A percentile compares a stretch with the other conserved stretches of the same genome.
Conservation (phyloP, 2,797 vertebrate species). For the Lerista edwardsae region DNA sequence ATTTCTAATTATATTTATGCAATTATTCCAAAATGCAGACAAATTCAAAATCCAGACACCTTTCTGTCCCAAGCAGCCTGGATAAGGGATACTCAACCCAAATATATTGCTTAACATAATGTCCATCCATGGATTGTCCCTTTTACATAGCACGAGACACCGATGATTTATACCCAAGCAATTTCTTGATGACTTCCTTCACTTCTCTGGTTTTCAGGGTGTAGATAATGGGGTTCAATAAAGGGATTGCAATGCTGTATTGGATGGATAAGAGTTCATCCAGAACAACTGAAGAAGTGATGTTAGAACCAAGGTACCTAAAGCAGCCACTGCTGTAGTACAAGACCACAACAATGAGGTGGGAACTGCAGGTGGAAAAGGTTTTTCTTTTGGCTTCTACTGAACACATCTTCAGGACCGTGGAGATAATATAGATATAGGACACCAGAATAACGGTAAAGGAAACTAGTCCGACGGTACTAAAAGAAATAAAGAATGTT, state of each 20-base stretch:
- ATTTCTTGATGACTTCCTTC: background rate
- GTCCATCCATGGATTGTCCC: too few species aligned
- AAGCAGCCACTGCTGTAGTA: too few species aligned
- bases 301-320: background rate
- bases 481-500: background rate
- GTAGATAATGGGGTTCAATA: background rate
- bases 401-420: background rate
- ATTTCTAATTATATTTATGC: too few species aligned
- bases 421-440: background rate
- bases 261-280: background rate
- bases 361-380: too few species aligned
- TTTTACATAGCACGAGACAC: background rate
- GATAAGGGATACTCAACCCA: too few species aligned
- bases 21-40: too few species aligned
- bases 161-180: background rate
- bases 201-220: background rate
- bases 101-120: too few species aligned
- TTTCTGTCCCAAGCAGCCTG: too few species aligned
- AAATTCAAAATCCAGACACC: too few species aligned
- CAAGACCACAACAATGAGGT: too few species aligned
- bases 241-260: background rate
- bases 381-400: too few species aligned
- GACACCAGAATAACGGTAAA: background rate
- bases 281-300: background rate
- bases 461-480: background rate